Evolutionary conservation across 1,140 invertebrate genomes (phyloP).

Genomic region (Papilio glaucus): DNA sequence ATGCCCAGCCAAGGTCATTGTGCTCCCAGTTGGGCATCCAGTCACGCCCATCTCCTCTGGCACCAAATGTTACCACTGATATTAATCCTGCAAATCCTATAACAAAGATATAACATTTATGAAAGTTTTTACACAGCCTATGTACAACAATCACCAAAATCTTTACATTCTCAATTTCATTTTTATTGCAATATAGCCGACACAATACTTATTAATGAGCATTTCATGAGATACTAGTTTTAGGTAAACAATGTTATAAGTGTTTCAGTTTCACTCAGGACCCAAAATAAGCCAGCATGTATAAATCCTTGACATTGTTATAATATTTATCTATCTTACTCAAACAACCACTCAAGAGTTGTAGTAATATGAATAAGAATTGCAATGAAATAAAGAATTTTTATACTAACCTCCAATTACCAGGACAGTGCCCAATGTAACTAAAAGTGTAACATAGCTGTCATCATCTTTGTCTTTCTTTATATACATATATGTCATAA

Average conservation of each 20-base stretch:
- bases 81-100: slow-evolving; percentile 89
- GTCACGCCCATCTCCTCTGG: slow-evolving; percentile 93
- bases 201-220: no score
- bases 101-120: slow-evolving; percentile 42
- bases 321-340: no score
- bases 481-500: slow-evolving; percentile 89
- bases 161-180: no score
- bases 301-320: no score
- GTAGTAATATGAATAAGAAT: no score
- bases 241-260: no score
- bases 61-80: slow-evolving; percentile 90
- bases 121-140: background rate
- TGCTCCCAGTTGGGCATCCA: slow-evolving; percentile 99
- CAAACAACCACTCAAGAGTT: no score
- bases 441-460: slow-evolving; percentile 89
- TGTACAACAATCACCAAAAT: no score
- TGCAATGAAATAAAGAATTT: background rate
- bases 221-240: no score
- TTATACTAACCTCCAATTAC: slow-evolving; percentile 84
- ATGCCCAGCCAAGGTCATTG: slow-evolving; percentile 98
- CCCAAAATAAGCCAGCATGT: no score
- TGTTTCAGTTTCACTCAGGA: no score
- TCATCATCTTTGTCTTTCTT: slow-evolving; percentile 91
- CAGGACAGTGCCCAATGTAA: slow-evolving; percentile 89
- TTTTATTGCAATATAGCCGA: no score